Percentiles rank a stretch among this genome's conserved stretches.
These are phyloP conservation scores for Colostygia pectinataria DNA, from an alignment of 2,888 invertebrate genomes.

Conservation along the genomic window DNA sequence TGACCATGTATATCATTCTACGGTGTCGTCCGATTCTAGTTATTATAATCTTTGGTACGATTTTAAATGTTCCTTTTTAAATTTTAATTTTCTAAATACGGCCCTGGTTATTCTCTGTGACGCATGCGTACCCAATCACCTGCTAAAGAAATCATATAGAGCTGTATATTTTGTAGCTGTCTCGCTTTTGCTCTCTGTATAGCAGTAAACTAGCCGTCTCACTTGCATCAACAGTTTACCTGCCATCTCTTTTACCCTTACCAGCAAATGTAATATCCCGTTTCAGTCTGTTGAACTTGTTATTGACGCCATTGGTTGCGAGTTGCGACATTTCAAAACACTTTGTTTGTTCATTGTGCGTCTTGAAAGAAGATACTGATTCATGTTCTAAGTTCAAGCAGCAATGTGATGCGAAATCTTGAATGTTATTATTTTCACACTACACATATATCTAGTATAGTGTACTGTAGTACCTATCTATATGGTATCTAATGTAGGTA, in stretches of 20 bases:
- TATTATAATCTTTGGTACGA: too few species aligned
- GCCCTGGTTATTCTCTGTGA: constrained; percentile 61
- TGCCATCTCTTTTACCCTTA: constrained; percentile 43
- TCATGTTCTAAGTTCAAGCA: constrained; percentile 7
- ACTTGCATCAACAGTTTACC: constrained; percentile 57
- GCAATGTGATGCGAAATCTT: constrained; percentile 23
- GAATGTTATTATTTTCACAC: not conserved
- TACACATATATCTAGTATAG: too few species aligned
- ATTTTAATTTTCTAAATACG: constrained; percentile 38
- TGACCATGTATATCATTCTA: too few species aligned
- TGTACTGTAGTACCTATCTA: too few species aligned
- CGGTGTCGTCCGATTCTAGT: too few species aligned
- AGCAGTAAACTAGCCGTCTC: constrained; percentile 35
- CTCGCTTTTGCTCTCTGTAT: constrained; percentile 49
- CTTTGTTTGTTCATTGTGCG: constrained; percentile 43
- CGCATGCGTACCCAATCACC: constrained; percentile 78
- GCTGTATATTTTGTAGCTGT: constrained; percentile 55
- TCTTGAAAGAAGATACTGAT: constrained; percentile 15
- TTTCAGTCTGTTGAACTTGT: constrained; percentile 53
- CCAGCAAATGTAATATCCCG: constrained; percentile 20
- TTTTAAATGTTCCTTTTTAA: too few species aligned
- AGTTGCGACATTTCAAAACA: constrained; percentile 34
- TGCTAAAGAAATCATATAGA: constrained; percentile 55
- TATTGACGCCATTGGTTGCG: constrained; percentile 63
- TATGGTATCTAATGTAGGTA: too few species aligned